A percentile compares a stretch with the other conserved stretches of the same genome.
phyloP scores from a whole-genome alignment of 2,113 vertebrate species.

The Solea solea region DNA sequence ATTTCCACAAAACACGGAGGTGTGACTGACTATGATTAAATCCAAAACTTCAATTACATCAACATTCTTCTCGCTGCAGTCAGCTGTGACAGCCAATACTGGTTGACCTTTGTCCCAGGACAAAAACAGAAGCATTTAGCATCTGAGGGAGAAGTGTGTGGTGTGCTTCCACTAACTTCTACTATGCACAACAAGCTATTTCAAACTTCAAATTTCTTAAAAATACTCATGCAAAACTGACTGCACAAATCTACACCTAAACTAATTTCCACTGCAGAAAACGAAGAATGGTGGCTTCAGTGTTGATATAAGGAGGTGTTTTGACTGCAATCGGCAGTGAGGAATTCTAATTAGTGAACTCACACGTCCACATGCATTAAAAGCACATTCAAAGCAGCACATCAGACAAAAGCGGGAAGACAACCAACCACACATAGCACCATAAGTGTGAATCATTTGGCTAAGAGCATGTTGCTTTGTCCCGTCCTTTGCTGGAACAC shows the following conservation, averaged over 20 bases:
- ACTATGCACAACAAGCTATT: slow-evolving; percentile 1
- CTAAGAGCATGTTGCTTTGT: slow-evolving; percentile 43
- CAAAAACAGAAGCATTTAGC: not conserved
- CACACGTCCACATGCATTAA: slow-evolving; percentile 21
- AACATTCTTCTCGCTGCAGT: not conserved
- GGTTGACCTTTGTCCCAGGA: slow-evolving; percentile 18
- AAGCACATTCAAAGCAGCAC: slow-evolving; percentile 39
- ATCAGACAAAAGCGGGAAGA: slow-evolving; percentile 51
- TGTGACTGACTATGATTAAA: not conserved
- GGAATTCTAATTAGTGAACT: slow-evolving; percentile 54
- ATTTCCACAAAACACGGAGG: not conserved
- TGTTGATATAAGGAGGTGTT: not conserved
- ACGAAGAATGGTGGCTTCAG: slow-evolving; percentile 12
- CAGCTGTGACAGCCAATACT: not conserved
- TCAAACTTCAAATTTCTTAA: not conserved
- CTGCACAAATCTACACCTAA: slow-evolving; percentile 16
- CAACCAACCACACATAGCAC: slow-evolving; percentile 42
- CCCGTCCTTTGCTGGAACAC: slow-evolving; percentile 56
- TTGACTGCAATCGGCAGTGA: slow-evolving; percentile 2
- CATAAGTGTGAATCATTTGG: slow-evolving; percentile 59
- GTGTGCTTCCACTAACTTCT: not conserved
- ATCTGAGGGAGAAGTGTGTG: not conserved
- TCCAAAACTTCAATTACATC: not conserved
- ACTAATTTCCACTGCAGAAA: not conserved
- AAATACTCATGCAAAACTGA: not conserved